Evolutionary conservation across 64 coral and sea anemone species (phyloP).

Genomic region (Dendronephthya gigantea): DNA sequence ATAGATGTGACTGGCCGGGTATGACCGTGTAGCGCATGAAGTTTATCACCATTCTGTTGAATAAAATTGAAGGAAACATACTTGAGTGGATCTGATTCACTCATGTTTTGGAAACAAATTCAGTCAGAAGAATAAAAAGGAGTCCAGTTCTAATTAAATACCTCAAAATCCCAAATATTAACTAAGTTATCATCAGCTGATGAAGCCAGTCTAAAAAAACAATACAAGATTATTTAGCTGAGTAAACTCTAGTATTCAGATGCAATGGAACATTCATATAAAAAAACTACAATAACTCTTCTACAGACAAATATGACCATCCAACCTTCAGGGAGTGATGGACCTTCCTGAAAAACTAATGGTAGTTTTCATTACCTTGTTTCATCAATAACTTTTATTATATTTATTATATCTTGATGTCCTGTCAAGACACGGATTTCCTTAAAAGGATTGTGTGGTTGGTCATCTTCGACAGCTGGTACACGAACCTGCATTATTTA

Average conservation of each 20-base stretch:
- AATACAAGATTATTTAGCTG: background rate
- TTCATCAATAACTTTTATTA: conserved; percentile 67
- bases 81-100: no score
- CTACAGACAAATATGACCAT: no score
- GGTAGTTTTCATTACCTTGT: conserved; percentile 40
- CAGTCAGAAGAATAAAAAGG: no score
- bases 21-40: conserved; percentile 58
- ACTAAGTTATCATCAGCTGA: conserved; percentile 84
- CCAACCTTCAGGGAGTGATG: no score
- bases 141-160: no score
- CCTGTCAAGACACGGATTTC: conserved; percentile 57
- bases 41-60: conserved; percentile 55
- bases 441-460: conserved; percentile 80
- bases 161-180: conserved; percentile 79
- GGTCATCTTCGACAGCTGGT: conserved; percentile 41
- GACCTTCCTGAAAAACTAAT: no score
- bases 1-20: conserved; percentile 81
- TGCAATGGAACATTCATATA: no score
- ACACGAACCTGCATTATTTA: background rate
- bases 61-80: background rate
- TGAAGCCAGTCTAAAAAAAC: conserved; percentile 53
- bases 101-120: no score
- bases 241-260: no score
- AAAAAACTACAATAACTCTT: no score
- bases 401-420: conserved; percentile 81